Conservation (phyloP, 35 echinoderm and acorn worm genomes). For the Ophiothrix spiculata region DNA sequence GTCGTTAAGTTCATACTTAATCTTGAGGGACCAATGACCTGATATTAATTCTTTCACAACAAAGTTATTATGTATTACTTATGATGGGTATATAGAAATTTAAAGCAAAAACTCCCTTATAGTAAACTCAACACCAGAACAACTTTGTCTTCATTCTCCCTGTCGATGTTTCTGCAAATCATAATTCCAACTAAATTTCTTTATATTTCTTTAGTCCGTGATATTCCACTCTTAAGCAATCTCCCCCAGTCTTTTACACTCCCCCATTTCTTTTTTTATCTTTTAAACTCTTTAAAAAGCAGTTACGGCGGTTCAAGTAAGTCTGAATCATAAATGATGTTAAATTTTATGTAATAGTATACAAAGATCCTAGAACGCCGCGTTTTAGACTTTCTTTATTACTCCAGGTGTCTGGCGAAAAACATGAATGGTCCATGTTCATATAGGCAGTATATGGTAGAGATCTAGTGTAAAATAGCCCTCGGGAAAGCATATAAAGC, state of each 20-base stretch:
- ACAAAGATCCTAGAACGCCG: not conserved
- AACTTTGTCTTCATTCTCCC: no score
- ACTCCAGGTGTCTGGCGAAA: not conserved
- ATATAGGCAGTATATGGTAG: not conserved
- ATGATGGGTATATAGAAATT: no score
- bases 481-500: not conserved
- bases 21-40: not conserved
- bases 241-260: not conserved
- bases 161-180: no score
- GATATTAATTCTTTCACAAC: not conserved
- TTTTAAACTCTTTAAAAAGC: not conserved
- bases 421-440: constrained; percentile 8
- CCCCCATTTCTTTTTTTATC: no score
- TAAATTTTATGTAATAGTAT: not conserved
- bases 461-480: constrained; percentile 9
- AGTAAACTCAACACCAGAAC: no score
- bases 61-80: no score
- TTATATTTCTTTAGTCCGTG: not conserved
- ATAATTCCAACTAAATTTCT: no score
- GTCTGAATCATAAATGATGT: no score
- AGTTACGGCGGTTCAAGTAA: not conserved
- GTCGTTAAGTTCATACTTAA: not conserved
- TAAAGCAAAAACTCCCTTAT: no score
- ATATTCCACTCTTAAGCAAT: not conserved
- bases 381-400: not conserved